Base-by-base conservation (phyloP, 2,888 invertebrate genomes). In the Rhamnusium bicolor region DNA sequence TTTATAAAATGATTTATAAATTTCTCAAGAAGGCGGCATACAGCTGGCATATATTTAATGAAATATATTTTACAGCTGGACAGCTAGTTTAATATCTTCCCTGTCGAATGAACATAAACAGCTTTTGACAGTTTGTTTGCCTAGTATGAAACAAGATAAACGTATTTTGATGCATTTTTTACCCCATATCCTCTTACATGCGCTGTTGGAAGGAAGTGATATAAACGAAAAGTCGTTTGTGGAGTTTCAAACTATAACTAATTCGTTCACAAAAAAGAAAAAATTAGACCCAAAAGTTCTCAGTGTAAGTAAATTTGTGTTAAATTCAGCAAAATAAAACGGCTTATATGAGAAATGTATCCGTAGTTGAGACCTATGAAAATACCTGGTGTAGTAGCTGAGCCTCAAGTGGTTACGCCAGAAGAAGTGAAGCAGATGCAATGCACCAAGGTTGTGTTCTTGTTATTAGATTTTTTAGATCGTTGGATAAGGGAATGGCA, bases 131-230 rank as follows among this genome's bases (percentile, higher is more conserved):
- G 92, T 93, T 0, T 95, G 94, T 47, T 91, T 93, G 77, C 93
- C 94, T 0, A 94, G 94, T 80, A 93, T 96, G 87, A 92, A 93
- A 24, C 91, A 93, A 72, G 94, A 95, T 84, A 91, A 91, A 51
- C 91, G 92, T 82, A 93, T 93, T 14, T 86, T 95, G 72, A 92
- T 93, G 84, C 91, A 93, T 67, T 94, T 95, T 84, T 88, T 95
- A 68, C 95, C 95, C 0, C 93, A 95, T 80, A 93, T 95, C 46
- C 85, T 95, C 8, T 80, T 93, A 1, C 93, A 93, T 82, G 91
- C 92, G 0, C 84, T 93, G 40, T 89, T 92, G 82, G 91, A 91
- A 75, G 89, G 90, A 40, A 82, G 82, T 0, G 80, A 85, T 8
- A 88, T 90, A 69, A 83, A 86, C n/a, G 82, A 86, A 27, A 88